These are phyloP conservation scores for Papilio glaucus DNA, from an alignment of 1,140 invertebrate species.

Conservation along the genomic window DNA sequence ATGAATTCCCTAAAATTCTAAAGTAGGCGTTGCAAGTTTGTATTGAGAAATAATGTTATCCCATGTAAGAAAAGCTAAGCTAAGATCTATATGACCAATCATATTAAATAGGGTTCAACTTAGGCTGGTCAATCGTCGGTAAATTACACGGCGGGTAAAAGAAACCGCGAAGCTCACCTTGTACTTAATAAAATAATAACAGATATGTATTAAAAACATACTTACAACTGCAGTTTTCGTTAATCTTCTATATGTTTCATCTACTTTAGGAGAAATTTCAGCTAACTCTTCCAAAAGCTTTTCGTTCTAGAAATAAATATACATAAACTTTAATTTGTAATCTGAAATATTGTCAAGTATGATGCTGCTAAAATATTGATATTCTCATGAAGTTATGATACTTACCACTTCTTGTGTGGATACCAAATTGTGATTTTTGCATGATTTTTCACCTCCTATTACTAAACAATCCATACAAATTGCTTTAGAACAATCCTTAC, in stretches of 20 bases:
- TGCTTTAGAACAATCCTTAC: conserved; percentile 68
- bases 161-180: too few species aligned
- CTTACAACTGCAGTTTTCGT: conserved; percentile 76
- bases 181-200: too few species aligned
- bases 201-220: too few species aligned
- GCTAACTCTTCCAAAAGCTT: conserved; percentile 55
- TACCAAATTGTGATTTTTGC: conserved; percentile 71
- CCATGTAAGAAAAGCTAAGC: too few species aligned
- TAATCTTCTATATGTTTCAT: conserved; percentile 69
- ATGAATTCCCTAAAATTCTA: too few species aligned
- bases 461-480: conserved; percentile 76
- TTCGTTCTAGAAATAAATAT: conserved; percentile 64
- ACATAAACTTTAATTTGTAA: background rate
- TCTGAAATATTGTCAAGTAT: background rate
- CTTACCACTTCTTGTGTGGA: conserved; percentile 69
- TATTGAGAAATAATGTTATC: too few species aligned
- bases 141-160: too few species aligned
- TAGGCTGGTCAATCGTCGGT: too few species aligned
- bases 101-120: too few species aligned
- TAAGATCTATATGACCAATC: too few species aligned
- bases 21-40: too few species aligned
- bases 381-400: conserved; percentile 26
- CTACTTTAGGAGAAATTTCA: conserved; percentile 62
- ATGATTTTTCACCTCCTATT: conserved; percentile 70
- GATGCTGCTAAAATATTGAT: too few species aligned